Evolutionary conservation across 2,888 invertebrate genomes (phyloP).

Genomic region (Agrotis clavis): DNA sequence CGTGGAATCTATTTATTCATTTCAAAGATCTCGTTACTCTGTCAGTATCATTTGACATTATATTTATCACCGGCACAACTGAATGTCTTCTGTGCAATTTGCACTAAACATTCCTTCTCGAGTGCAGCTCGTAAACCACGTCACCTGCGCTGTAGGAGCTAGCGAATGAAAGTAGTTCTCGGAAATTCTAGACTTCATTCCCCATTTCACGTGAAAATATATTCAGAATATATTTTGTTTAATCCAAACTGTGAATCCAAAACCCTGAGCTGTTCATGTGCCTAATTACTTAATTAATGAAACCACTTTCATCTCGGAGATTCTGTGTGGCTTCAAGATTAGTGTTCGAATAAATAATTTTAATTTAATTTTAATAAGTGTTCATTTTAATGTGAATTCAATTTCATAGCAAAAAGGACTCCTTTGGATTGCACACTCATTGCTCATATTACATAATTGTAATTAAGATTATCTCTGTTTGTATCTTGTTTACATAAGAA

Average conservation of each 20-base stretch:
- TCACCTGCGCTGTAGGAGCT: slow-evolving; percentile 66
- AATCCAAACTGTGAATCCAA: slow-evolving; percentile 29
- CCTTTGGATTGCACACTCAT: background rate
- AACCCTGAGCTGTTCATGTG: slow-evolving; percentile 35
- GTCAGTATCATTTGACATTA: slow-evolving; percentile 63
- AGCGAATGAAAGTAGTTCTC: slow-evolving; percentile 62
- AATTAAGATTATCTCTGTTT: too few species aligned
- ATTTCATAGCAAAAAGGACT: background rate
- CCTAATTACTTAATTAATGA: slow-evolving; percentile 53
- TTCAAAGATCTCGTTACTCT: slow-evolving; percentile 56
- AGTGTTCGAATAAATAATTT: slow-evolving; percentile 36
- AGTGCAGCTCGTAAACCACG: slow-evolving; percentile 79
- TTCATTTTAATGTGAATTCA: slow-evolving; percentile 17
- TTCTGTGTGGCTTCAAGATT: slow-evolving; percentile 44
- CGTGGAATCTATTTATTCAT: slow-evolving; percentile 61
- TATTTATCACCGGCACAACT: slow-evolving; percentile 76
- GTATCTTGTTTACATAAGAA: slow-evolving; percentile 1
- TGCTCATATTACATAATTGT: too few species aligned
- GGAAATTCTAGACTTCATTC: slow-evolving; percentile 65
- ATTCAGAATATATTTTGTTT: slow-evolving; percentile 50
- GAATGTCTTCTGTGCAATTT: slow-evolving; percentile 77
- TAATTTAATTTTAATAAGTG: slow-evolving; percentile 3
- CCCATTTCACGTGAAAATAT: slow-evolving; percentile 59
- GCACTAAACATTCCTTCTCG: slow-evolving; percentile 76
- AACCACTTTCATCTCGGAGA: slow-evolving; percentile 52